Evolutionary conservation across 92 coral and sea anemone genomes (phyloP).

Genomic region (Muricea muricata): DNA sequence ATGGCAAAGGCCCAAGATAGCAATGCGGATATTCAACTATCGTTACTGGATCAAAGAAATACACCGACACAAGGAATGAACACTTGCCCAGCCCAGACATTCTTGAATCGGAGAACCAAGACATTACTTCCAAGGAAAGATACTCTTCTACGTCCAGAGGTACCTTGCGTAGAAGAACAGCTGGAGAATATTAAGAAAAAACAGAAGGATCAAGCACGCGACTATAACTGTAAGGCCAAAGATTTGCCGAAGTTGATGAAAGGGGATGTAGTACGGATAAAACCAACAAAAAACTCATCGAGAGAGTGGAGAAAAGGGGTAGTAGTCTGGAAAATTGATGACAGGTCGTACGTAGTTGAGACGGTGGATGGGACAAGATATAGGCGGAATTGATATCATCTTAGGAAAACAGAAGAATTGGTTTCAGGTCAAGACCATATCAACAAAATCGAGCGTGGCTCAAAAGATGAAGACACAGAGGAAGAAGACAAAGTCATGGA

Average conservation of each 20-base stretch:
- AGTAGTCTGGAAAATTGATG: background rate
- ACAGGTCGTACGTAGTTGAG: constrained; percentile 5
- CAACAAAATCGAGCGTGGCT: too few species aligned
- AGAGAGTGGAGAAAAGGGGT: background rate
- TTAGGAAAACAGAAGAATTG: background rate
- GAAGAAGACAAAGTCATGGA: too few species aligned
- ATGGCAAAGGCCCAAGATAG: constrained; percentile 38
- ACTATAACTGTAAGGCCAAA: constrained; percentile 17
- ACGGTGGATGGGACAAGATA: constrained; percentile 4
- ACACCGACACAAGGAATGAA: constrained; percentile 6
- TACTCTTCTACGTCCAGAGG: background rate
- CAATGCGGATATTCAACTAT: constrained; percentile 1
- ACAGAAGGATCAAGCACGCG: constrained; percentile 13
- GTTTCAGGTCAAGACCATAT: background rate
- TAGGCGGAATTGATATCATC: background rate
- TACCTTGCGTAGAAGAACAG: background rate
- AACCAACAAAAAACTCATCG: background rate
- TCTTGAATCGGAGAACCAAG: constrained; percentile 22
- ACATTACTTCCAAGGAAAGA: constrained; percentile 8
- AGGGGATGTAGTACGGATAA: constrained; percentile 12
- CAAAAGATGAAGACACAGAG: too few species aligned
- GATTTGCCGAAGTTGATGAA: background rate
- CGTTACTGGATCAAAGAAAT: constrained; percentile 24
- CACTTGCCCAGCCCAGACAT: constrained; percentile 17
- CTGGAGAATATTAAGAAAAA: constrained; percentile 5